These are phyloP conservation scores for Podarcis siculus DNA, from an alignment of 2,797 vertebrate genomes.

Conservation along the genomic window DNA sequence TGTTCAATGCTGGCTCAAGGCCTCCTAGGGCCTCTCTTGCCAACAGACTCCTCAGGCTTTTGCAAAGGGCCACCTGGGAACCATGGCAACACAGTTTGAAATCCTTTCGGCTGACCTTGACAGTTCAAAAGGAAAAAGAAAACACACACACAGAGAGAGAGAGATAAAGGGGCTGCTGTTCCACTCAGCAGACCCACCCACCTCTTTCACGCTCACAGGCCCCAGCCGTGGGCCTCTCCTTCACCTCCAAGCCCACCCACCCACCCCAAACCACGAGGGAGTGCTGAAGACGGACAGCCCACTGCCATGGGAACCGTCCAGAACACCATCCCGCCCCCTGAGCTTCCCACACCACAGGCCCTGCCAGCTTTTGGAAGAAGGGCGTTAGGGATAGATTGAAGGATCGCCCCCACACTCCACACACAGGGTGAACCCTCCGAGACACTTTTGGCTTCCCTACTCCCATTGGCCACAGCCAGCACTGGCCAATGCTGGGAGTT, in stretches of 20 bases:
- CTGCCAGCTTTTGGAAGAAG: not conserved
- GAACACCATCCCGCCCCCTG: not conserved
- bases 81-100: slow-evolving; percentile 26
- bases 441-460: too few relatives aligned
- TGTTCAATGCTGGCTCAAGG: not conserved
- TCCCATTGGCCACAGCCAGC: too few relatives aligned
- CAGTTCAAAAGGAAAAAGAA: not conserved
- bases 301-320: slow-evolving; percentile 60
- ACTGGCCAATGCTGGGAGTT: too few relatives aligned
- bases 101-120: not conserved
- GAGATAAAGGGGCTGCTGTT: not conserved
- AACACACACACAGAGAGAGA: not conserved
- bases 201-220: not conserved
- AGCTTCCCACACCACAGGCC: too few relatives aligned
- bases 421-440: too few relatives aligned
- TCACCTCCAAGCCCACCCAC: not conserved
- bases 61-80: slow-evolving; percentile 24
- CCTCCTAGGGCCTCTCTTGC: not conserved
- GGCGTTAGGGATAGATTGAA: too few relatives aligned
- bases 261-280: not conserved
- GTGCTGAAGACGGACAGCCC: slow-evolving; percentile 27
- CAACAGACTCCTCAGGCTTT: not conserved
- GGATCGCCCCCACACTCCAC: too few relatives aligned
- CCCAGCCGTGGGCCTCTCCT: not conserved
- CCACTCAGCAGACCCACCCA: not conserved